Base-by-base conservation (phyloP, 2,113 vertebrate genomes). In the Ictidomys tridecemlineatus region DNA sequence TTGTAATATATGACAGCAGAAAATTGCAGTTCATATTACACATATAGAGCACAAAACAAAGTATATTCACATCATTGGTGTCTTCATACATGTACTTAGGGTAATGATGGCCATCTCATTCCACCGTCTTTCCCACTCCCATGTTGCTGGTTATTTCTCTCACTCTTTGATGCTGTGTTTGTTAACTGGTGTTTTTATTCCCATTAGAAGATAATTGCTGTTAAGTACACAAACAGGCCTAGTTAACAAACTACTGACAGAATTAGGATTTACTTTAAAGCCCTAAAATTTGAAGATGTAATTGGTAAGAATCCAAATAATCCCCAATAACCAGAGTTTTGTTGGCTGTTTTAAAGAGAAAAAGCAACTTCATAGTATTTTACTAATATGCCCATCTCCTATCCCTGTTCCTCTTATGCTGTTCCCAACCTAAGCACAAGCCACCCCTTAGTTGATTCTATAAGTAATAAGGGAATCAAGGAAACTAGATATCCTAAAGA, bases 281-380 rank as follows among this genome's bases (percentile, higher is more conserved):
- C 39, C 48, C 65, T 94, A 80, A 89, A 77, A 86, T 87, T 53
- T 56, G 72, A 96, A 94, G 91, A 95, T 10, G 91, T 91, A 74
- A 89, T 69, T 93, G 92, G 39, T 76, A 95, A 92, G 92, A 94
- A 77, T 95, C 61, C 51, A 93, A 80, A 91, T 76, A 83, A 95
- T 89, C 91, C 63, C 84, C 51, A 82, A n/a, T 92, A 93, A 80
- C 58, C 37, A 89, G 32, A 88, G 34, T 74, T 82, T 34, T 80
- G 48, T 79, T 85, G 51, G 53, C 32, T 93, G 32, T 67, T 13
- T 3, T 77, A 80, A 91, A 85, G 32, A 89, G 85, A 94, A 85
- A 80, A 67, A 20, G 22, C 48, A 39, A 78, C 83, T 77, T 95
- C 65, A 26, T 14, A 77, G 85, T 45, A 0, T 69, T 34, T 91